Evolutionary conservation across 2,797 vertebrate genomes (phyloP).

Genomic region (Schizopygopsis malacanthus): DNA sequence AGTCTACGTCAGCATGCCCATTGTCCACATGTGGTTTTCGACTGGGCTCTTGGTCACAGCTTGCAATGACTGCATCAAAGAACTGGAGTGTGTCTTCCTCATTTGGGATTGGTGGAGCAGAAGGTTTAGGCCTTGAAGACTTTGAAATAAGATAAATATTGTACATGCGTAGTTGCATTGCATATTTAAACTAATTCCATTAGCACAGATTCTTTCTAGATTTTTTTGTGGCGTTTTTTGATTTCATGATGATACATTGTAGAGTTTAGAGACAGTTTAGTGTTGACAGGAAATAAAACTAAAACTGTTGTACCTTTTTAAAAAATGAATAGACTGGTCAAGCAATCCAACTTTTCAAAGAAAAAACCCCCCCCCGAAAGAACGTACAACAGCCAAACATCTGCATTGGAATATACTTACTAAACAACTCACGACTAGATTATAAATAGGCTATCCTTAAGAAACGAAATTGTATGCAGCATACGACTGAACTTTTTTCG

Average conservation of each 20-base stretch:
- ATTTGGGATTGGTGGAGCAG: constrained; percentile 75
- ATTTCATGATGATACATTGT: no score
- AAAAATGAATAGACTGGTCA: no score
- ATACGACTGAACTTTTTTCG: neutral
- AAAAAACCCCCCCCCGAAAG: neutral
- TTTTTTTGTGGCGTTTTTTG: neutral
- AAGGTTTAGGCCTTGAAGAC: constrained; percentile 67
- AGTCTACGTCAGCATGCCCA: constrained; percentile 91
- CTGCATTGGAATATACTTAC: neutral
- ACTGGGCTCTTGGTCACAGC: constrained; percentile 84
- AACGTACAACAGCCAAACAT: no score
- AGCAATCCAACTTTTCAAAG: neutral
- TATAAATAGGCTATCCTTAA: neutral
- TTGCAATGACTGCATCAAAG: constrained; percentile 91
- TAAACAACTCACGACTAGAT: neutral
- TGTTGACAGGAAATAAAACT: neutral
- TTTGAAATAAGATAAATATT: constrained; percentile 47
- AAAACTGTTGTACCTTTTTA: neutral
- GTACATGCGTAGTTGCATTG: neutral
- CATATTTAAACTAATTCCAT: neutral
- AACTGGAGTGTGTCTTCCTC: constrained; percentile 90
- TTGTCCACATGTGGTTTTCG: constrained; percentile 75
- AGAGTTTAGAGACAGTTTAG: no score
- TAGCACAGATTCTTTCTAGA: neutral
- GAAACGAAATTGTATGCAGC: neutral